Evolutionary conservation across 1,140 invertebrate species (phyloP), one percentile per base, ranked within the genome.

Genomic region (Tetramorium simillimum): DNA sequence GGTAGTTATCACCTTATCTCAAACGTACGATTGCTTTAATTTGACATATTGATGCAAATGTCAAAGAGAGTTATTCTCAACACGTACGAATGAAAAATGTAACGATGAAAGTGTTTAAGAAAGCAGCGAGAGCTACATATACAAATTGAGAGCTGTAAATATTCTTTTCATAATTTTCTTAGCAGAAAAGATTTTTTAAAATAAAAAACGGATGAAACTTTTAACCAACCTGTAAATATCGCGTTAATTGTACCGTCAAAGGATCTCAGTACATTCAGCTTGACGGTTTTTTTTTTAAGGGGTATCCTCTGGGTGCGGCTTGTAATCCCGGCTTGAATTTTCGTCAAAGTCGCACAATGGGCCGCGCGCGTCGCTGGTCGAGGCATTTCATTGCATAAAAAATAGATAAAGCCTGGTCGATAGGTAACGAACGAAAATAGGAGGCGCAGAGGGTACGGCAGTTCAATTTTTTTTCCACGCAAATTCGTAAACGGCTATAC

Each of bases 391-490:
- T 91, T 91, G 90, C 91, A 91, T 91, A 91, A 91, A 91, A 91
- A 91, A 91, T 91, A 92, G 91, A 93, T 93, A 92, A 93, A 93
- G 88, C 89, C 90, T 91, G 91, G 90, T 93, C 92, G 92, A 93
- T 93, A 89, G 92, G 89, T 92, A 93, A 93, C 92, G 92, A 92
- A 93, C 89, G 92, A 93, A 93, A 93, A 92, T 92, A 91, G 92
- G 89, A 91, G 89, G 87, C 88, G 88, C 85, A 85, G 87, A 81
- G 65, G 87, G 65, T 70, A 86, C 78, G 89, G 86, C 82, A 80
- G 90, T 90, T 92, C 84, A 91, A 92, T 93, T 92, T 92, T 93
- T 92, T 91, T 91, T 87, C 88, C 88, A 88, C 84, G 91, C 91
- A 93, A 93, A 93, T 93, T 93, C 93, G 92, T 92, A 92, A 93